Evolutionary conservation across 2,113 vertebrate genomes (phyloP).

Genomic region (Alaudala cheleensis): DNA sequence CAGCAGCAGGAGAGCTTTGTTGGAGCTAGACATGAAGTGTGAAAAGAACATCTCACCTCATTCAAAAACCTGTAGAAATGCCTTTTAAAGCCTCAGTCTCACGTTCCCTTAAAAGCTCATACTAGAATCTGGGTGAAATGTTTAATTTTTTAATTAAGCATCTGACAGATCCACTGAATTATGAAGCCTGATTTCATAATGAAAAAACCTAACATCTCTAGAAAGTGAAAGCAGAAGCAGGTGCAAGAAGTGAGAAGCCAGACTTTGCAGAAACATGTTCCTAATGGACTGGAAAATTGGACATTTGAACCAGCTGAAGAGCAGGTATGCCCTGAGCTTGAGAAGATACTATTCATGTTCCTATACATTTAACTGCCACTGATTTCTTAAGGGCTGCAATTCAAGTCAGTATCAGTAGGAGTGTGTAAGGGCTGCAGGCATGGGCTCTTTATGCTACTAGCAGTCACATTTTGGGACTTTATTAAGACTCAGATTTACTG

Average conservation of each 20-base stretch:
- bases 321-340: background rate
- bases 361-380: background rate
- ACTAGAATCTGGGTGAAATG: background rate
- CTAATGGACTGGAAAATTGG: background rate
- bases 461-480: slow-evolving; percentile 5
- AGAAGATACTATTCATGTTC: background rate
- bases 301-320: background rate
- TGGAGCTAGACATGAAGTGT: background rate
- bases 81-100: background rate
- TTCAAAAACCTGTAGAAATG: background rate
- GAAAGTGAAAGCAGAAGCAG: background rate
- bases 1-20: background rate
- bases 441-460: background rate
- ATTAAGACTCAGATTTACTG: slow-evolving; percentile 27
- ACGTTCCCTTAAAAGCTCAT: background rate
- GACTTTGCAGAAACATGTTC: background rate
- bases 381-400: slow-evolving; percentile 22
- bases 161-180: background rate
- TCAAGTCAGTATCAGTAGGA: background rate
- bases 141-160: background rate
- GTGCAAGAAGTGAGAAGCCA: background rate
- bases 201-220: rapidly evolving
- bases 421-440: background rate
- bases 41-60: background rate
- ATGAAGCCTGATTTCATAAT: background rate